Conservation (phyloP, 2,888 invertebrate species). For the Alentia gelatinosa region DNA sequence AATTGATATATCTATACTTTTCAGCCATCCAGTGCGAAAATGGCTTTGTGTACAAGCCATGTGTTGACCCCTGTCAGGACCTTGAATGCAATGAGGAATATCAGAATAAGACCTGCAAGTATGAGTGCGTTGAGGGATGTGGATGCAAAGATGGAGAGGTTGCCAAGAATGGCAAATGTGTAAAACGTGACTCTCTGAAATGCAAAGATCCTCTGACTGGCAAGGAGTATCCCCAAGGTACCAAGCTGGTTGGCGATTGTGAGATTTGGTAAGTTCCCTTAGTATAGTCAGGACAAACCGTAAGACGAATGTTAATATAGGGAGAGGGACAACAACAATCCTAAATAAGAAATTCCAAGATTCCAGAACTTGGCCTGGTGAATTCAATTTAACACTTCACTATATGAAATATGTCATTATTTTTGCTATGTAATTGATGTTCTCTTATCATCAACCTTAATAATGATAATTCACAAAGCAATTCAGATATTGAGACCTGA, state of each 20-base stretch:
- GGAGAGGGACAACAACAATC: too few species aligned
- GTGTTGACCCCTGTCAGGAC: constrained; percentile 58
- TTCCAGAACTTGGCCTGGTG: too few species aligned
- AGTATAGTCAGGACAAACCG: too few species aligned
- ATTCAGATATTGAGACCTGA: too few species aligned
- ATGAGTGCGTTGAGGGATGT: constrained; percentile 63
- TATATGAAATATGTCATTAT: too few species aligned
- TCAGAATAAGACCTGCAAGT: background rate
- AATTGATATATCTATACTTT: background rate
- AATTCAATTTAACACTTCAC: too few species aligned
- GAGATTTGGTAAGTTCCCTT: constrained; percentile 39
- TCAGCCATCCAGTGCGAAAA: constrained; percentile 64
- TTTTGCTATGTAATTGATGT: too few species aligned
- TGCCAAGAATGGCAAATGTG: constrained; percentile 40
- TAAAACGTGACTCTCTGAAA: background rate
- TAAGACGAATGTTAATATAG: too few species aligned
- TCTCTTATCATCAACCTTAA: too few species aligned
- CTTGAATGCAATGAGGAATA: constrained; percentile 39
- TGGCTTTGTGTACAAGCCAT: constrained; percentile 59
- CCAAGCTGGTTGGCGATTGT: constrained; percentile 10
- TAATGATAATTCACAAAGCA: too few species aligned
- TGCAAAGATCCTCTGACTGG: constrained; percentile 53
- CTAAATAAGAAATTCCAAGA: too few species aligned
- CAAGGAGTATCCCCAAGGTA: constrained; percentile 36
- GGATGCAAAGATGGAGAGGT: constrained; percentile 59